These are phyloP conservation scores for Galerucella pusilla DNA, from an alignment of 2,888 invertebrate genomes.

Conservation along the genomic window DNA sequence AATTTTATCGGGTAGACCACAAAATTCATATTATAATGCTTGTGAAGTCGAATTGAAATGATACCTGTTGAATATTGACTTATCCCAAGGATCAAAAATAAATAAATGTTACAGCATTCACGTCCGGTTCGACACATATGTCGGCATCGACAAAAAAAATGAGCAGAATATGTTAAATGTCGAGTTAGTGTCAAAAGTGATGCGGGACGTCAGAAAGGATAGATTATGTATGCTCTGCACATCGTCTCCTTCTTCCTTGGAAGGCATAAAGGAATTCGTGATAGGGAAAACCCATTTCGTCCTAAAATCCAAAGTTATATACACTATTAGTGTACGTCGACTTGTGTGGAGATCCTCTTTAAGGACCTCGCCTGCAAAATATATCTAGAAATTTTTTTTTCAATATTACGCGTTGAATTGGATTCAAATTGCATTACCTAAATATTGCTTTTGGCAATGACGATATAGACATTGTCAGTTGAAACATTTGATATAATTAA, in stretches of 20 bases:
- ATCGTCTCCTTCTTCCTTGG: conserved; percentile 37
- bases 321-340: conserved; percentile 46
- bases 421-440: background rate
- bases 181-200: conserved; percentile 40
- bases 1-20: too few relatives aligned
- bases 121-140: conserved; percentile 23
- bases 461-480: too few relatives aligned
- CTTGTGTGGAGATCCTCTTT: background rate
- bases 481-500: too few relatives aligned
- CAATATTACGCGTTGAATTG: background rate
- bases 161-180: conserved; percentile 37
- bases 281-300: conserved; percentile 46
- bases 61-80: conserved; percentile 23
- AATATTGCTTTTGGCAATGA: too few relatives aligned
- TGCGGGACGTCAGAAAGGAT: conserved; percentile 32
- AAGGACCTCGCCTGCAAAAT: background rate
- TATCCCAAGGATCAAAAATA: conserved; percentile 14
- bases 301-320: conserved; percentile 46
- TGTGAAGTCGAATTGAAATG: background rate
- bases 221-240: conserved; percentile 44
- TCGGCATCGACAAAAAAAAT: conserved; percentile 24
- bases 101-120: conserved; percentile 4
- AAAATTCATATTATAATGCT: background rate
- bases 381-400: background rate
- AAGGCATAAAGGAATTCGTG: conserved; percentile 43